Conservation (phyloP, 2,797 vertebrate species). For the Xerus rutilus region DNA sequence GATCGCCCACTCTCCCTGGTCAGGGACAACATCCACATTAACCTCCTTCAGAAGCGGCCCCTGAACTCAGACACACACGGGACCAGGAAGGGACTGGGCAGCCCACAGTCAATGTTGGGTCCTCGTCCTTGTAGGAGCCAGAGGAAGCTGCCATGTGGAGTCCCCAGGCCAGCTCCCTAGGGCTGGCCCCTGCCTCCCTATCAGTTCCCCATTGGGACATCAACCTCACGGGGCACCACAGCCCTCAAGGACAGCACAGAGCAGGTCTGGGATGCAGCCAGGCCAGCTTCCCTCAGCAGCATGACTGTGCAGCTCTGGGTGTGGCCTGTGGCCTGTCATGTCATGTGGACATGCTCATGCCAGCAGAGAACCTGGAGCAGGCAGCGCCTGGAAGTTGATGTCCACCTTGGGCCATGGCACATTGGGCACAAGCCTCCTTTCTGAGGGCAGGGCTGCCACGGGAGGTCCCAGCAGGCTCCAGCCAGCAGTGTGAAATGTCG, state of each 20-base stretch:
- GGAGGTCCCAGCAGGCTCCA: accelerated
- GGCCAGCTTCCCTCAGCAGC: accelerated
- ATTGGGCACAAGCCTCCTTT: background rate
- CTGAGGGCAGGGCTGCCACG: accelerated
- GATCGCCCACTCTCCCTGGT: constrained; percentile 65
- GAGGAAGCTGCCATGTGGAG: accelerated
- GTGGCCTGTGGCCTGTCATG: accelerated
- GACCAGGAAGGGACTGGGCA: accelerated
- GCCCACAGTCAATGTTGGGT: background rate
- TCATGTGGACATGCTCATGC: accelerated
- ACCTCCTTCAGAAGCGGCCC: background rate
- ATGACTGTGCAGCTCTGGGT: accelerated
- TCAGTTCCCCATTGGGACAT: accelerated
- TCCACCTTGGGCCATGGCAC: accelerated
- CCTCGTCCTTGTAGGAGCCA: constrained; percentile 49
- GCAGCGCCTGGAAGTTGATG: accelerated
- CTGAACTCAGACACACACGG: background rate
- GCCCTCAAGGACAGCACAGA: accelerated
- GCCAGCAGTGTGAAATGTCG: accelerated
- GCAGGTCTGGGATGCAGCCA: accelerated
- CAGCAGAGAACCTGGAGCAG: accelerated
- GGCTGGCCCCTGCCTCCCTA: background rate
- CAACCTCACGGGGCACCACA: accelerated
- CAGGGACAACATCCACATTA: background rate
- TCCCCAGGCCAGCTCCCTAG: accelerated